These are phyloP conservation scores for Phenacoccus solenopsis DNA, from an alignment of 1,140 invertebrate species.

Conservation along the genomic window DNA sequence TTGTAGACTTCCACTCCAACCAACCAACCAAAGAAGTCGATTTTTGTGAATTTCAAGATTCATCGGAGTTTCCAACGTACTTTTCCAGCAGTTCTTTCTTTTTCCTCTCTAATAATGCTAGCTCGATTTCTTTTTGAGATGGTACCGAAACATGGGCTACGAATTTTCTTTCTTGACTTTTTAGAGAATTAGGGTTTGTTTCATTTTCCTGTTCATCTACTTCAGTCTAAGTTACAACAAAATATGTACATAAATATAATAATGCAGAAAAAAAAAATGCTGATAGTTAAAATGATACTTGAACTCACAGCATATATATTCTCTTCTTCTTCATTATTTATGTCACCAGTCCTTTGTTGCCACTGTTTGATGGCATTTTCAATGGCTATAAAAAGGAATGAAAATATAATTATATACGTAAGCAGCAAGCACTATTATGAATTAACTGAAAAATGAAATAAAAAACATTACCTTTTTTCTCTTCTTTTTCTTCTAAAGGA, in stretches of 20 bases:
- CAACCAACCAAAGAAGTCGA: no score
- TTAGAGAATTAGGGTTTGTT: neutral
- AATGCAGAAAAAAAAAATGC: neutral
- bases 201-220: no score
- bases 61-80: slow-evolving; percentile 24
- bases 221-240: no score
- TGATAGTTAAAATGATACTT: slow-evolving; percentile 28
- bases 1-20: no score
- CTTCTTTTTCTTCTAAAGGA: slow-evolving; percentile 70
- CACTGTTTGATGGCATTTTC: slow-evolving; percentile 48
- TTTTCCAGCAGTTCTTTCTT: slow-evolving; percentile 55
- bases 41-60: no score
- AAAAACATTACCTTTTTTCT: slow-evolving; percentile 44
- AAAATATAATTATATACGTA: slow-evolving; percentile 4
- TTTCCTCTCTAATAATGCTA: slow-evolving; percentile 70
- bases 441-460: slow-evolving; percentile 9
- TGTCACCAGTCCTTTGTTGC: slow-evolving; percentile 45
- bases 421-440: neutral
- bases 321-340: slow-evolving; percentile 37
- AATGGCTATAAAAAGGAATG: slow-evolving; percentile 36
- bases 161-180: slow-evolving; percentile 33
- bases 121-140: slow-evolving; percentile 77
- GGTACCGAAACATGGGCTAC: slow-evolving; percentile 78
- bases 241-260: no score
- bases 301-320: slow-evolving; percentile 30